Evolutionary conservation across 2,113 vertebrate genomes (phyloP).

Genomic region (Scopus umbretta): DNA sequence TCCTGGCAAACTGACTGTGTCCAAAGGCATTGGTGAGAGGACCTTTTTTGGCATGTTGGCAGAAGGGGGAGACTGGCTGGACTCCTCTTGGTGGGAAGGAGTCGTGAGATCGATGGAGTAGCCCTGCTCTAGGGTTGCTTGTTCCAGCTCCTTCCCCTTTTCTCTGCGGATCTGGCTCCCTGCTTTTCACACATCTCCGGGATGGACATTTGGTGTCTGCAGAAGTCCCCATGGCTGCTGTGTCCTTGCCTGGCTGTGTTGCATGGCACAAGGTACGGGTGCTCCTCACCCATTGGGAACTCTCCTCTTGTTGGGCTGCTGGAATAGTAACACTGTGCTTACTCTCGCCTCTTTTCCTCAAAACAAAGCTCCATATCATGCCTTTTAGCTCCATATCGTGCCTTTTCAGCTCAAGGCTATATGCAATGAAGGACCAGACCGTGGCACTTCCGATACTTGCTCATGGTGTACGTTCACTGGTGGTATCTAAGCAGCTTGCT

Average conservation of each 20-base stretch:
- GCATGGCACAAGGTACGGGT: background rate
- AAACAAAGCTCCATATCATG: no score
- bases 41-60: background rate
- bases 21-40: background rate
- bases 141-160: background rate
- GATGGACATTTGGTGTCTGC: background rate
- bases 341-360: background rate
- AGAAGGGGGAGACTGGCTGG: background rate
- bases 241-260: background rate
- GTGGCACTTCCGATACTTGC: background rate
- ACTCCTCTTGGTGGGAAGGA: background rate
- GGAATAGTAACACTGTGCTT: background rate
- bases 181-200: background rate
- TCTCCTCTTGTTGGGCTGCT: background rate
- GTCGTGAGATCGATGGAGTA: accelerated
- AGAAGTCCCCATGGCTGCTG: accelerated
- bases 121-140: background rate
- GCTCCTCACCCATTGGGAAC: background rate
- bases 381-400: accelerated
- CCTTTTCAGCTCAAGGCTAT: background rate
- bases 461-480: background rate
- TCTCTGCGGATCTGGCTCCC: background rate
- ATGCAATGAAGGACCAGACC: background rate
- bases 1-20: constrained; percentile 23
- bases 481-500: background rate